Evolutionary conservation across 30 jellyfish, hydroid and myxozoan species (phyloP).

Genomic region (Catostylus mosaicus): DNA sequence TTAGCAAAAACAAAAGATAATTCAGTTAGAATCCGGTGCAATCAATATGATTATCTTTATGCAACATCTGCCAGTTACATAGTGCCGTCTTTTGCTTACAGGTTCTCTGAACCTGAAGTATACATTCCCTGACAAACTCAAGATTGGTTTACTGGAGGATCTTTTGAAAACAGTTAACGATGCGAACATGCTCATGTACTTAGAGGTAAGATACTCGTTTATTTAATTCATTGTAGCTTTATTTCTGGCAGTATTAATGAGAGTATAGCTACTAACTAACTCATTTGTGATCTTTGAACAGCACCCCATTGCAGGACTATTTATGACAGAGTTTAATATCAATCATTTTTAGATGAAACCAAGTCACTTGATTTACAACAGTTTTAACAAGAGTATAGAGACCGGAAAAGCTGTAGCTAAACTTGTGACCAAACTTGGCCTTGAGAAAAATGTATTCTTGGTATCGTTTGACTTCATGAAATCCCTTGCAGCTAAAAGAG

Average conservation of each 20-base stretch:
- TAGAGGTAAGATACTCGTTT: background rate
- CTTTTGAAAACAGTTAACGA: background rate
- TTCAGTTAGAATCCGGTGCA: too few relatives aligned
- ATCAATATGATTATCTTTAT: too few relatives aligned
- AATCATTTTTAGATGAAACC: conserved; percentile 93
- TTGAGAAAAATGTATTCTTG: conserved; percentile 62
- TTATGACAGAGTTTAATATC: too few relatives aligned
- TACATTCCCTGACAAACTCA: background rate
- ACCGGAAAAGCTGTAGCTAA: conserved; percentile 85
- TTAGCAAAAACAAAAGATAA: too few relatives aligned
- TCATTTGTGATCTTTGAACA: too few relatives aligned
- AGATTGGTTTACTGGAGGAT: background rate
- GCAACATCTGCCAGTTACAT: too few relatives aligned
- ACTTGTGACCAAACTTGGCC: conserved; percentile 56
- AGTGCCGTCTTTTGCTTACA: background rate
- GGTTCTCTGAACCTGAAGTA: background rate
- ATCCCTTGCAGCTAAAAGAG: conserved; percentile 64
- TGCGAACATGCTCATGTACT: background rate
- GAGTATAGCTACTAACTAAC: too few relatives aligned
- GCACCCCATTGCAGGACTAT: too few relatives aligned
- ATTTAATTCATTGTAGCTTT: too few relatives aligned
- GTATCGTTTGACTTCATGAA: conserved; percentile 82
- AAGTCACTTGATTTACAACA: conserved; percentile 18
- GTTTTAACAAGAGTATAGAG: conserved; percentile 18
- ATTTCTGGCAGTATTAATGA: conserved; percentile 40